Evolutionary conservation across 2,797 vertebrate species (phyloP).

Genomic region (Artibeus lituratus): DNA sequence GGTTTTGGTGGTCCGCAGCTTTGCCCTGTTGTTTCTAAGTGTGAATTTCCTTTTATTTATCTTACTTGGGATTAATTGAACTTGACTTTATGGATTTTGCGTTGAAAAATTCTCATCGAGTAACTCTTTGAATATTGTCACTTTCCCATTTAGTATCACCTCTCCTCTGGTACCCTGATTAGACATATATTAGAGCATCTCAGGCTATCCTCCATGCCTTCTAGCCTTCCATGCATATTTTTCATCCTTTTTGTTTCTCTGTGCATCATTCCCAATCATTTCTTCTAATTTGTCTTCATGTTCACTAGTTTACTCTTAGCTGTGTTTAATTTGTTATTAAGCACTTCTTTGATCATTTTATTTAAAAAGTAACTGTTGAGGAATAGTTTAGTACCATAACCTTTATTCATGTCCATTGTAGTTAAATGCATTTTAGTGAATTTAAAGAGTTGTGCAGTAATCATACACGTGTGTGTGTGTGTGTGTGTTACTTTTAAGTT

Average conservation of each 20-base stretch:
- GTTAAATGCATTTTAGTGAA: neutral
- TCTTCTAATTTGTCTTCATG: neutral
- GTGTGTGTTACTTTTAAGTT: neutral
- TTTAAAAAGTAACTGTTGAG: neutral
- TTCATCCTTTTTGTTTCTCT: neutral
- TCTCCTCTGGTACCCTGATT: neutral
- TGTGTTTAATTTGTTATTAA: neutral
- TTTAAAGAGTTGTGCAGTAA: neutral
- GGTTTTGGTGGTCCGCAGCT: neutral
- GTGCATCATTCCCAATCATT: neutral
- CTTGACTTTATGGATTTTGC: neutral
- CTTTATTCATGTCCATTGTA: neutral
- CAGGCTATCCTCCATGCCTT: neutral
- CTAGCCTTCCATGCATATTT: neutral
- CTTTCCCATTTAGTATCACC: neutral
- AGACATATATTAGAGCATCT: neutral
- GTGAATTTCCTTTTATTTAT: neutral
- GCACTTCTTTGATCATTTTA: neutral
- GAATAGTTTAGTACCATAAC: neutral
- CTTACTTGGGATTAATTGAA: neutral
- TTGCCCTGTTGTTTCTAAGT: neutral
- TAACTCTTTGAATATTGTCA: neutral
- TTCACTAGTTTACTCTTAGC: neutral
- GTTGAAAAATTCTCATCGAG: neutral
- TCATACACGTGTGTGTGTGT: neutral